Conservation (phyloP, 1,140 invertebrate genomes). For the Zaprionus taronus region DNA sequence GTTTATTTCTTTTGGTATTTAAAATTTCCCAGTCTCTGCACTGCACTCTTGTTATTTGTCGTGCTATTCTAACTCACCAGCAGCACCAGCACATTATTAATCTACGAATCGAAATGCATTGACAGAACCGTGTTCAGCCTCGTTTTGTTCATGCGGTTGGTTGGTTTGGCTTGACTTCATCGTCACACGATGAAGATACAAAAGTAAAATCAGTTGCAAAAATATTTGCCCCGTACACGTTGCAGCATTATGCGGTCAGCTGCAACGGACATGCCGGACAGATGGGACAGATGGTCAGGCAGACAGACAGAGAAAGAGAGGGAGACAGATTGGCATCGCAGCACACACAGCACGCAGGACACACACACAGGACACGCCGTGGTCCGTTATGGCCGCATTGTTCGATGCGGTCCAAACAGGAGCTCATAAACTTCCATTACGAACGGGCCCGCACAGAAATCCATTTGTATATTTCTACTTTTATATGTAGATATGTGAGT, state of each 20-base stretch:
- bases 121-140: not conserved
- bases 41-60: not conserved
- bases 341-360: not conserved
- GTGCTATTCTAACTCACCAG: not conserved
- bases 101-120: not conserved
- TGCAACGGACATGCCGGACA: slow-evolving; percentile 24
- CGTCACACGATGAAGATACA: not conserved
- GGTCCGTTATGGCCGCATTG: slow-evolving; percentile 33
- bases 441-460: slow-evolving; percentile 24
- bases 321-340: slow-evolving; percentile 4
- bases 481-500: slow-evolving; percentile 27
- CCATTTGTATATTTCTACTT: slow-evolving; percentile 40
- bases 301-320: not conserved
- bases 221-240: slow-evolving; percentile 19
- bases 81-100: not conserved
- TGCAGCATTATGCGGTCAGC: slow-evolving; percentile 49
- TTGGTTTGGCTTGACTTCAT: not conserved
- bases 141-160: not conserved
- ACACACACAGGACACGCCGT: not conserved
- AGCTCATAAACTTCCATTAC: slow-evolving; percentile 54
- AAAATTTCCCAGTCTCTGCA: not conserved
- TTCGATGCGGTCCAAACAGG: slow-evolving; percentile 32
- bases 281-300: not conserved
- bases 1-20: not conserved
- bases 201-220: slow-evolving; percentile 43